Evolutionary conservation across 2,113 vertebrate species (phyloP), one percentile per base, ranked within the genome.

Genomic region (Nasalis larvatus): DNA sequence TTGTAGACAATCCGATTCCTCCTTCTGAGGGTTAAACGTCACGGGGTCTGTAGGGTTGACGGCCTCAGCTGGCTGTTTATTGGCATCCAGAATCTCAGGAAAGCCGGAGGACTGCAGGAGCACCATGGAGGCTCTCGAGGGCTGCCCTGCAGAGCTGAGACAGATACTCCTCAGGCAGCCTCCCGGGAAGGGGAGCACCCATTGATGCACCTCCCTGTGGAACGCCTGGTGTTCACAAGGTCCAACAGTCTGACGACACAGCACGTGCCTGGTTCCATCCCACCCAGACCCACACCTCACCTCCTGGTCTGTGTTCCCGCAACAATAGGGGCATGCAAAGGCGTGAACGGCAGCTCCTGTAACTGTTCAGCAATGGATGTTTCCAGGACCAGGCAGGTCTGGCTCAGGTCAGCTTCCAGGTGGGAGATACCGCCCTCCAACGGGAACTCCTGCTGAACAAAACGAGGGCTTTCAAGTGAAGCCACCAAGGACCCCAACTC

Each of bases 261-360:
- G 30, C 25, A 32, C 0, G 18, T 10, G 25, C 18, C 37, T 6
- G 12, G 42, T 0, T 81, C 69, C 23, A 11, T 0, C n/a, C 87
- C 66, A 10, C 83, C 60, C 17, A 2, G 9, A 7, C 1, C 60
- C 17, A 5, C 63, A 40, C 89, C 99, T 99, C 97, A 99, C 99
- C 99, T 99, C 35, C 99, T 89, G 81, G 98, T 77, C 97, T 98
- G 99, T 69, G 99, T 97, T 52, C 99, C 99, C 96, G 99, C 47
- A 0, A 99, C 98, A 21, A 99, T 98, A 30, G 99, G 99, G 35
- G 99, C 98, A 0, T 99, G 99, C 94, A 99, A 96, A 0, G 99
- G 99, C 1, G 98, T 97, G 94, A 99, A 99, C 9, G 99, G 99
- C 97, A 99, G 98, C 4, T 99, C 99, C 93, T 94, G 99, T 68